These are phyloP conservation scores for Drosophila serrata DNA, from an alignment of 1,140 invertebrate species.

Conservation along the genomic window DNA sequence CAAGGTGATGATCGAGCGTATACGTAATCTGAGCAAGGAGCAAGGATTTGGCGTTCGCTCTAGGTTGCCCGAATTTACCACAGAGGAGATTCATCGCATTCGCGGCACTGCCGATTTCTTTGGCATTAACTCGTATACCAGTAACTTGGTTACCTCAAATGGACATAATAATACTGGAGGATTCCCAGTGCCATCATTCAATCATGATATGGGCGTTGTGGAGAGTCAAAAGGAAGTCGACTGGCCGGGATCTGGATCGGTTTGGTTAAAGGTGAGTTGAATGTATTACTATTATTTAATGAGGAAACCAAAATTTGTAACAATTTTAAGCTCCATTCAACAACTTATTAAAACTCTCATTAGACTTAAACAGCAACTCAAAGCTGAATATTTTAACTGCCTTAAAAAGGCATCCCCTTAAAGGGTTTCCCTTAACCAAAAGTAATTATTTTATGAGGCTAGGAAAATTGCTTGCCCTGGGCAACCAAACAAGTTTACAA, in stretches of 20 bases:
- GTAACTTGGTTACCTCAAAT: slow-evolving; percentile 84
- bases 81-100: slow-evolving; percentile 87
- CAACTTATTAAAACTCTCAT: neutral
- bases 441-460: slow-evolving; percentile 19
- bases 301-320: neutral
- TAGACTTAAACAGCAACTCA: too few relatives aligned
- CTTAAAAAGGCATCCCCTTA: neutral
- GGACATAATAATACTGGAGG: slow-evolving; percentile 84
- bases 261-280: slow-evolving; percentile 86
- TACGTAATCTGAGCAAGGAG: slow-evolving; percentile 86
- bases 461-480: slow-evolving; percentile 1
- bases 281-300: too few relatives aligned
- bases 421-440: neutral
- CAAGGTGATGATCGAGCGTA: slow-evolving; percentile 86
- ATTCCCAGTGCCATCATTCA: slow-evolving; percentile 85
- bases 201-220: slow-evolving; percentile 86
- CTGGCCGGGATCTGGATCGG: slow-evolving; percentile 86
- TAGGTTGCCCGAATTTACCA: slow-evolving; percentile 88
- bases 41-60: slow-evolving; percentile 87
- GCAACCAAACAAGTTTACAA: slow-evolving; percentile 1
- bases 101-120: slow-evolving; percentile 88
- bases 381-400: too few relatives aligned
- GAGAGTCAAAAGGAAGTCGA: slow-evolving; percentile 82
- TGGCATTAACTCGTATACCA: slow-evolving; percentile 88
- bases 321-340: neutral